Evolutionary conservation across 2,888 invertebrate species (phyloP).

Genomic region (Bursaphelenchus okinawaensis): DNA sequence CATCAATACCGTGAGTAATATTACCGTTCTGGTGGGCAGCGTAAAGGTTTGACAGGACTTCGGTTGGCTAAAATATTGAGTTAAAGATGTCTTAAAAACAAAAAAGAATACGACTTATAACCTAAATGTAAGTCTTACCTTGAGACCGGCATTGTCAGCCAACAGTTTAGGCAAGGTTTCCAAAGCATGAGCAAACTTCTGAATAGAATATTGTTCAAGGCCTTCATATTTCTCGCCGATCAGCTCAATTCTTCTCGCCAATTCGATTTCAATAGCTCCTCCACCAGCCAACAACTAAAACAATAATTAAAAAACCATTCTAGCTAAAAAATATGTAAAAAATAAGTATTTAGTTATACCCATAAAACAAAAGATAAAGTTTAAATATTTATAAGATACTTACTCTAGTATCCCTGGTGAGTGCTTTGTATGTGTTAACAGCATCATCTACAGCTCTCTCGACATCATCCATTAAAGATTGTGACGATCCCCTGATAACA

Average conservation of each 20-base stretch:
- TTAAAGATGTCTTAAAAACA: conserved; percentile 1
- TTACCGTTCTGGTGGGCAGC: conserved; percentile 86
- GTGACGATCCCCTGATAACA: conserved; percentile 88
- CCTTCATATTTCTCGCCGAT: conserved; percentile 73
- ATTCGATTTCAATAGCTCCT: conserved; percentile 87
- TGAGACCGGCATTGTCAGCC: conserved; percentile 87
- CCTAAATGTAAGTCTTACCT: conserved; percentile 59
- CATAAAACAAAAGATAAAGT: not conserved
- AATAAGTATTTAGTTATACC: no score
- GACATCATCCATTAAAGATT: conserved; percentile 97
- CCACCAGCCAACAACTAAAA: conserved; percentile 76
- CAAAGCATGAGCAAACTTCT: conserved; percentile 78
- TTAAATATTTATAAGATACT: conserved; percentile 1
- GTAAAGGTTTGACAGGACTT: conserved; percentile 79
- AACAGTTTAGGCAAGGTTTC: conserved; percentile 84
- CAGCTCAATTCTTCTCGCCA: conserved; percentile 77
- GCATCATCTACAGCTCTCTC: conserved; percentile 97
- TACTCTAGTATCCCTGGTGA: conserved; percentile 66
- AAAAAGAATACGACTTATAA: not conserved
- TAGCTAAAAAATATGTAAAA: not conserved
- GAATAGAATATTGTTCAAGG: conserved; percentile 89
- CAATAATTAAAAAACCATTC: conserved; percentile 31
- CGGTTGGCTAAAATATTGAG: conserved; percentile 65
- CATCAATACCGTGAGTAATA: conserved; percentile 77
- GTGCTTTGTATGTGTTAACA: conserved; percentile 91